A percentile compares a stretch with the other conserved stretches of the same genome.
Conservation (phyloP, 2,888 invertebrate species). For the Harpalus rufipes region DNA sequence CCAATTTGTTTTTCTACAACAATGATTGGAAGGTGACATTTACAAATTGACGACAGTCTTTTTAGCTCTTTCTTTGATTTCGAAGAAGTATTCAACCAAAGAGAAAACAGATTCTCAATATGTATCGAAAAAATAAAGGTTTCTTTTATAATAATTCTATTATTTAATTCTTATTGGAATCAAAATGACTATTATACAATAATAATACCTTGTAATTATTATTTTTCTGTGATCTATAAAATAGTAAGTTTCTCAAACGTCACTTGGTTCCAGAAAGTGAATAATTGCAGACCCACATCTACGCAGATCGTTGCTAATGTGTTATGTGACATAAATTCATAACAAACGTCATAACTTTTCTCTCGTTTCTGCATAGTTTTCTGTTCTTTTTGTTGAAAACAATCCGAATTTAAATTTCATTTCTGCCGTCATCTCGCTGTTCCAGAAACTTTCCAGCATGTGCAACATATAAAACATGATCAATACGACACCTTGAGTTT, state of each 20-base stretch:
- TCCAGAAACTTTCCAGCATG: not conserved
- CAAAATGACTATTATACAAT: no score
- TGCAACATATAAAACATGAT: not conserved
- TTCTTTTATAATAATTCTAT: not conserved
- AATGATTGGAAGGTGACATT: not conserved
- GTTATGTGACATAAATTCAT: not conserved
- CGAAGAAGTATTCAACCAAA: not conserved
- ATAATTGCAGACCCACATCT: no score
- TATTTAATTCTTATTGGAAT: no score
- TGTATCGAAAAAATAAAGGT: not conserved
- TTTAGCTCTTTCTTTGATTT: constrained; percentile 16
- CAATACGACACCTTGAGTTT: not conserved
- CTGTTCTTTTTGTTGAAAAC: not conserved
- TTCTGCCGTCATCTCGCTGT: not conserved
- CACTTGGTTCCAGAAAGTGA: no score
- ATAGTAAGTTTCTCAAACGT: no score
- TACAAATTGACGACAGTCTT: constrained; percentile 1
- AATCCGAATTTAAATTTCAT: not conserved
- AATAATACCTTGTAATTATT: no score
- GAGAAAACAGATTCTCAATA: not conserved
- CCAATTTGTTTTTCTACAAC: not conserved
- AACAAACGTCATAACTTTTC: not conserved
- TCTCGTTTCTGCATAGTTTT: not conserved
- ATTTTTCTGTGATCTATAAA: no score
- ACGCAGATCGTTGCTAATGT: no score